A percentile compares a stretch with the other conserved stretches of the same genome.
phyloP scores from a whole-genome alignment of 2,888 invertebrate genomes.

The Meiosimyza platycephala region DNA sequence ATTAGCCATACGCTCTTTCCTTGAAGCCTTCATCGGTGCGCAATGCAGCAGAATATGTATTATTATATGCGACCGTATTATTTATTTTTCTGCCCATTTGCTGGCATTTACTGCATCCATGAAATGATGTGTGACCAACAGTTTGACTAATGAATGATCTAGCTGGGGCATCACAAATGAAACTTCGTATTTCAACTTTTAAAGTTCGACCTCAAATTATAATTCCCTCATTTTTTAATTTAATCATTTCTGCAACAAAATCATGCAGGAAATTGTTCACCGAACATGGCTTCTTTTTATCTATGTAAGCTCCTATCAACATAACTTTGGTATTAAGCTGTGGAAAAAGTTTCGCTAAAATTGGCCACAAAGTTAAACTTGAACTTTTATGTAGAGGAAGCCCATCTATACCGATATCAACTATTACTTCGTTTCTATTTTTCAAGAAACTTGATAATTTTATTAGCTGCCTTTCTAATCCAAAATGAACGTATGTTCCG shows the following conservation, averaged over 20 bases:
- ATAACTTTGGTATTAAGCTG: not conserved
- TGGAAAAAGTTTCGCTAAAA: not conserved
- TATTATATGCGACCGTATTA: not conserved
- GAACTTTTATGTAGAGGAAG: not conserved
- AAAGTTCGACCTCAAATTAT: not conserved
- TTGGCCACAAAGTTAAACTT: not conserved
- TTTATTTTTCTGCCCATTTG: not conserved
- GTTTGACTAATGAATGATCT: not conserved
- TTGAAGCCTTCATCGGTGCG: conserved; percentile 8
- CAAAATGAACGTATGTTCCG: too few species aligned
- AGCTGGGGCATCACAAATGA: conserved; percentile 11
- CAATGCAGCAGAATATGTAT: not conserved
- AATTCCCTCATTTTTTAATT: not conserved
- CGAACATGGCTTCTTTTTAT: not conserved
- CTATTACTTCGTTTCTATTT: too few species aligned
- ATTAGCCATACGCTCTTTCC: not conserved
- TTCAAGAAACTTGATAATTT: too few species aligned
- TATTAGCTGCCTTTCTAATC: too few species aligned
- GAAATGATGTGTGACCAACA: conserved; percentile 10
- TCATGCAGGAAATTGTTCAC: not conserved
- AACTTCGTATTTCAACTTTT: too few species aligned
- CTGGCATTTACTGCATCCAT: conserved; percentile 12
- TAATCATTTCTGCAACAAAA: not conserved
- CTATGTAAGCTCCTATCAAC: conserved; percentile 16
- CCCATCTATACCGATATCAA: not conserved